Evolutionary conservation across 1,140 invertebrate genomes (phyloP).

Genomic region (Lepidostoma basale): DNA sequence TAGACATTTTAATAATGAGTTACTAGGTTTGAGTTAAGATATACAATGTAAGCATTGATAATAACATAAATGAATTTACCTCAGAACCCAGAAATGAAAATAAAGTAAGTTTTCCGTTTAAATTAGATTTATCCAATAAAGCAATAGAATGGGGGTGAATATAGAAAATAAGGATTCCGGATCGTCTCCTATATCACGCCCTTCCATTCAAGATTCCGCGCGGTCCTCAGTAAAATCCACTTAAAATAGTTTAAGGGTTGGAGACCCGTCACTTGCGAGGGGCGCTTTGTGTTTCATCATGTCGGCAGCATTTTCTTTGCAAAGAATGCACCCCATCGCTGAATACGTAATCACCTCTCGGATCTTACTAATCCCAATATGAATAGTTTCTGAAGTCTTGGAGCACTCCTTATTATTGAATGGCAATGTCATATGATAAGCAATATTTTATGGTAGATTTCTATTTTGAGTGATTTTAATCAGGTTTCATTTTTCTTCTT

Average conservation of each 20-base stretch:
- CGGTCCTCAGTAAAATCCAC: conserved; percentile 44
- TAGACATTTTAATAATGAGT: too few relatives aligned
- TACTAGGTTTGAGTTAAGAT: too few relatives aligned
- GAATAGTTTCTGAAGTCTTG: too few relatives aligned
- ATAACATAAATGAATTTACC: too few relatives aligned
- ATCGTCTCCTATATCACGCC: conserved; percentile 37
- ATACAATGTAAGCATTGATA: too few relatives aligned
- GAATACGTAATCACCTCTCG: conserved; percentile 3
- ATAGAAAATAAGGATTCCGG: conserved; percentile 21
- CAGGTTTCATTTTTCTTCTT: too few relatives aligned
- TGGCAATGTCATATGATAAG: too few relatives aligned
- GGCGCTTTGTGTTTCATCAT: conserved; percentile 15
- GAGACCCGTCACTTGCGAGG: conserved; percentile 23
- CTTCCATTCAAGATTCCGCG: conserved; percentile 45
- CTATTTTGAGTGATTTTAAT: too few relatives aligned
- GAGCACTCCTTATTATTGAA: too few relatives aligned
- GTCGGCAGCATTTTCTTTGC: not conserved
- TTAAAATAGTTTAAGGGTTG: conserved; percentile 46
- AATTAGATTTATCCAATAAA: conserved; percentile 16
- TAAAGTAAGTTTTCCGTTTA: not conserved
- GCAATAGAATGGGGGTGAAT: conserved; percentile 5
- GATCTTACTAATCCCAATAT: too few relatives aligned
- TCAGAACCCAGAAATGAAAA: too few relatives aligned
- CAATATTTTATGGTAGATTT: too few relatives aligned
- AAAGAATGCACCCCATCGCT: conserved; percentile 12